Conservation (phyloP, 2,888 invertebrate species). For the Drosophila quinaria region DNA sequence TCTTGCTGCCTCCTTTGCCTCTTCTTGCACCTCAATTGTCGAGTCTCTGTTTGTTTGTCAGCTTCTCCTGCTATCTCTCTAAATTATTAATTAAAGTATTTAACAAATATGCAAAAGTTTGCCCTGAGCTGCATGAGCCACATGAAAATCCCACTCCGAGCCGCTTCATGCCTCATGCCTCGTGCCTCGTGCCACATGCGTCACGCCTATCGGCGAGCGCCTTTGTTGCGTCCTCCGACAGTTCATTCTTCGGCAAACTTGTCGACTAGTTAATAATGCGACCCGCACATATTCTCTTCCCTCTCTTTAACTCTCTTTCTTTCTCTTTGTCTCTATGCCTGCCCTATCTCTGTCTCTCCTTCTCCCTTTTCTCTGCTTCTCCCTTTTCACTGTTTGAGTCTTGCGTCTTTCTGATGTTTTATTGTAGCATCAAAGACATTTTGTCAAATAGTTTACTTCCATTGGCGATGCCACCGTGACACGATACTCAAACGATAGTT, state of each 20-base stretch:
- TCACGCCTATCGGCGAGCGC: conserved; percentile 44
- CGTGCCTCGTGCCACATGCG: conserved; percentile 28
- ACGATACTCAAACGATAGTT: conserved; percentile 8
- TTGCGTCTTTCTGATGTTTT: conserved; percentile 74
- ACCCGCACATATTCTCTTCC: conserved; percentile 37
- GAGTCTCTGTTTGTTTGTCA: neutral
- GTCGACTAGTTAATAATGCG: conserved; percentile 76
- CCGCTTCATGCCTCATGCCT: conserved; percentile 22
- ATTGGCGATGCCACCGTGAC: conserved; percentile 8
- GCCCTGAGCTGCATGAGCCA: conserved; percentile 50
- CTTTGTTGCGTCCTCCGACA: conserved; percentile 37
- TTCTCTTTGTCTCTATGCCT: neutral
- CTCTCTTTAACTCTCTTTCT: neutral
- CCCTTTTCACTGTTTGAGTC: conserved; percentile 44
- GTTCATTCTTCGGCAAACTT: conserved; percentile 69
- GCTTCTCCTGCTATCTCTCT: conserved; percentile 54
- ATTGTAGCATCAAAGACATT: conserved; percentile 69
- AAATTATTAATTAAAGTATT: conserved; percentile 85
- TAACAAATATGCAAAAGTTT: conserved; percentile 81
- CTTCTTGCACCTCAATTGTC: neutral
- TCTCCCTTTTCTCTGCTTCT: neutral
- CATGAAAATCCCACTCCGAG: conserved; percentile 25
- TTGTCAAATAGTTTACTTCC: conserved; percentile 57
- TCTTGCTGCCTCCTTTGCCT: conserved; percentile 14
- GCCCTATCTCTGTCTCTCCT: neutral